Base-by-base conservation (phyloP, 2,888 invertebrate species). In the Campaea margaritaria region DNA sequence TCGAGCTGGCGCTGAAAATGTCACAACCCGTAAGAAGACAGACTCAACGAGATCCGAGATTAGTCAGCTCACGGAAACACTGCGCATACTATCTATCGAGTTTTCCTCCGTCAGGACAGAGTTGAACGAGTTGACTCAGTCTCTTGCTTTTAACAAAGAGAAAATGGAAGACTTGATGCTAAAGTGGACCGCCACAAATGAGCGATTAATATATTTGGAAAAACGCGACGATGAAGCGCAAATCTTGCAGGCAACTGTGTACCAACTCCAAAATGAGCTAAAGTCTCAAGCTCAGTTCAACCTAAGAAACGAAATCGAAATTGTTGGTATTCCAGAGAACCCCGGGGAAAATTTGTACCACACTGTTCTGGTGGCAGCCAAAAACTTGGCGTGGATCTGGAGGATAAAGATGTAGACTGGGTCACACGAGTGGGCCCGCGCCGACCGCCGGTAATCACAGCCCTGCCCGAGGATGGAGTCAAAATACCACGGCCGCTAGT, bases 381-480 rank as follows among this genome's bases (percentile, higher is more conserved):
- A 15, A 12, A 56, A 55, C 4, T 3, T 46, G 4, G 46, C 15
- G 5, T 11, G n/a, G n/a, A n/a, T n/a, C n/a, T 34, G n/a, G 38
- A 47, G 15, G 47, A 47, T 4, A n/a, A 4, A 15, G 47, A 47
- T 28, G 7, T 47, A 9, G 47, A 56, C 39, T 56, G 56, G 56
- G 39, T 56, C 2, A 16, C 44, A 13, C 49, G 56, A 11, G 56
- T 56, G 9, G 56, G 56, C 0, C 49, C 56, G 8, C 49, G 49
- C 12, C 34, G 48, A 4, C 48, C 48, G 10, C 55, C 43, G 3
- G 48, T 55, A 9, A 44, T 48, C 10, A 43, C 48, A 2, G 13
- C 43, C 8, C n/a, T 55, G 14, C 55, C 55, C 14, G 55, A 56
- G 13, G 56, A 56, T 41, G 49, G 56, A 9, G 56, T 39, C 0